These are phyloP conservation scores for Danio choprae DNA, from an alignment of 2,797 vertebrate species.

Conservation along the genomic window DNA sequence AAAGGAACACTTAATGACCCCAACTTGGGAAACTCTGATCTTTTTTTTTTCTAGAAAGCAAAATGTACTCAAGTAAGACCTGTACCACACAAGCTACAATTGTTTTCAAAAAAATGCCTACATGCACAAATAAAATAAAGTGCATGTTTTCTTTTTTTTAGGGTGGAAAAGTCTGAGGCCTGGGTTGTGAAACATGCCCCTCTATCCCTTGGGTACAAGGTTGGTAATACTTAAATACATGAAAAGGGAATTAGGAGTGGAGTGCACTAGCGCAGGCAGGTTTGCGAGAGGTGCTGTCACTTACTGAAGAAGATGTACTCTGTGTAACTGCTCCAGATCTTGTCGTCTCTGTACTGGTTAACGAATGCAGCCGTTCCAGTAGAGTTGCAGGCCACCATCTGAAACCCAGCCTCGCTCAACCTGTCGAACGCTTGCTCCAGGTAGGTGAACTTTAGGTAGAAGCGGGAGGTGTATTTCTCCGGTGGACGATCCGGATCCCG, in stretches of 20 bases:
- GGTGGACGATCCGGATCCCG: conserved; percentile 87
- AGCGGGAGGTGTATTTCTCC: conserved; percentile 89
- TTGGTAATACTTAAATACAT: not conserved
- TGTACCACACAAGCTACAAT: not conserved
- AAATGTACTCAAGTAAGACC: conserved; percentile 1
- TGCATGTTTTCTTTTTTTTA: conserved; percentile 12
- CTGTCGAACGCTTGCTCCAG: conserved; percentile 89
- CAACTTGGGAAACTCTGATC: not conserved
- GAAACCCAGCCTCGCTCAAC: conserved; percentile 87
- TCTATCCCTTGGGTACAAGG: conserved; percentile 1
- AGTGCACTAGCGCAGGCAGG: conserved; percentile 12
- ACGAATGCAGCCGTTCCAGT: conserved; percentile 84
- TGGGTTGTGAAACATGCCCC: conserved; percentile 9
- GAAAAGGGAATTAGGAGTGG: conserved; percentile 19
- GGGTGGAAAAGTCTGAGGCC: not conserved
- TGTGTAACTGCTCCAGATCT: conserved; percentile 90
- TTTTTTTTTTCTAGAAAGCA: not conserved
- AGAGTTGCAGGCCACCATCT: conserved; percentile 91
- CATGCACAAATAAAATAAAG: conserved; percentile 6
- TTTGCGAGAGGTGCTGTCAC: conserved; percentile 62
- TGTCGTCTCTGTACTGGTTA: conserved; percentile 88
- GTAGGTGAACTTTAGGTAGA: conserved; percentile 90
- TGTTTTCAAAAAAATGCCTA: not conserved
- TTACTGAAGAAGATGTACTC: conserved; percentile 92
- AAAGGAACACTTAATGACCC: not conserved